Percentiles rank a stretch among this genome's conserved stretches.
phyloP scores from a whole-genome alignment of 2,113 vertebrate species.

The Phaetusa simplex region DNA sequence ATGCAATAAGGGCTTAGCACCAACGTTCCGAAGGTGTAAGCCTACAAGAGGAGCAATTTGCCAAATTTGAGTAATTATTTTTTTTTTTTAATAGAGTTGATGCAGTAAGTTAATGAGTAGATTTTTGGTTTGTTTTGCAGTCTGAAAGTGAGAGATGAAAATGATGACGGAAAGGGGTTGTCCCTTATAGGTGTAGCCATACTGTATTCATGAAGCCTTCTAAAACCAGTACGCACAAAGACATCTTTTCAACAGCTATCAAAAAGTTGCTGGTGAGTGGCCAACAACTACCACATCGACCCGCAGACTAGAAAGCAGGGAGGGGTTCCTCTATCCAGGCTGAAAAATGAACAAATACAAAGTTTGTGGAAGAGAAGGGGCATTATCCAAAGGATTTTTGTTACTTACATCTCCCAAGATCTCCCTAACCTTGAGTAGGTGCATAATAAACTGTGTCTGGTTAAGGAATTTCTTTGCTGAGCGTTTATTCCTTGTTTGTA shows the following conservation, averaged over 20 bases:
- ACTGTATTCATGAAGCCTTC: background rate
- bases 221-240: background rate
- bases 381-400: background rate
- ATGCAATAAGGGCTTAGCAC: background rate
- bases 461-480: background rate
- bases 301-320: background rate
- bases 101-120: too few species aligned
- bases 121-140: background rate
- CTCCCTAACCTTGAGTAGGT: background rate
- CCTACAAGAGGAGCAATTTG: background rate
- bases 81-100: background rate
- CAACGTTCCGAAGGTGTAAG: background rate
- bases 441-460: background rate
- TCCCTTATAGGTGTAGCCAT: background rate
- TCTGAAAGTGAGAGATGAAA: background rate
- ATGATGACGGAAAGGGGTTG: background rate
- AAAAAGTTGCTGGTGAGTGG: background rate
- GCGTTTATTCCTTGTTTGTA: background rate
- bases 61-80: background rate
- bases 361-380: background rate
- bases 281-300: background rate
- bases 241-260: background rate
- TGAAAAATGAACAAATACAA: rapidly evolving
- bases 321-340: background rate
- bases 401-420: background rate